A percentile compares a stretch with the other conserved stretches of the same genome.
Conservation (phyloP, 1,140 invertebrate genomes). For the Magallana ariakensis region DNA sequence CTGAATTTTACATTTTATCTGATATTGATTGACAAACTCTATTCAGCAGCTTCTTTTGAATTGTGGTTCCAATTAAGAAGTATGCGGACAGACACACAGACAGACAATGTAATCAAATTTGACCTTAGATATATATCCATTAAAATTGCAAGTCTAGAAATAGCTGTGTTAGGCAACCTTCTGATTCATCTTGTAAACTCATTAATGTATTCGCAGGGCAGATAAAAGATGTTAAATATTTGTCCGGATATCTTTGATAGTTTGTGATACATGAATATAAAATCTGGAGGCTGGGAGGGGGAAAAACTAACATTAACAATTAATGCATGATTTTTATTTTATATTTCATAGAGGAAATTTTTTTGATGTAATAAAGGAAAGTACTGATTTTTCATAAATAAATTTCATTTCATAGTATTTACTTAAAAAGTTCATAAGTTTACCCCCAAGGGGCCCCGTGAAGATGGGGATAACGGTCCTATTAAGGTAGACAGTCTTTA, state of each 20-base stretch:
- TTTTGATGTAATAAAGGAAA: not conserved
- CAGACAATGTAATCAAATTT: conserved; percentile 24
- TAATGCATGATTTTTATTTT: not conserved
- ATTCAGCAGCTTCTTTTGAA: not conserved
- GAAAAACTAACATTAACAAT: not conserved
- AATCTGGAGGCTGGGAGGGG: not conserved
- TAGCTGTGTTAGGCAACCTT: conserved; percentile 3
- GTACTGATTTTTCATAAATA: too few species aligned
- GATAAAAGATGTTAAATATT: conserved; percentile 39
- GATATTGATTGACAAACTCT: not conserved
- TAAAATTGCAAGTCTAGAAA: conserved; percentile 29
- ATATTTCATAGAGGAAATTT: not conserved
- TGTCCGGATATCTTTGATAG: conserved; percentile 35
- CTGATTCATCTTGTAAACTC: conserved; percentile 38
- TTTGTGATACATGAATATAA: conserved; percentile 37
- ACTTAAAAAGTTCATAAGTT: not conserved
- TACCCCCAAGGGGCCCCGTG: not conserved
- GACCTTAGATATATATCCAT: conserved; percentile 14
- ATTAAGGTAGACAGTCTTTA: conserved; percentile 7
- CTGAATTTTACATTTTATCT: not conserved
- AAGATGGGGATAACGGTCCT: conserved; percentile 17
- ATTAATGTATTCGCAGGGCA: conserved; percentile 26
- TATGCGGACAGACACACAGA: conserved; percentile 16
- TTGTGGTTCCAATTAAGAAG: conserved; percentile 8
- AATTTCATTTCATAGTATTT: not conserved